phyloP scores from a whole-genome alignment of 2,113 vertebrate species.

The Cyanoderma ruficeps region DNA sequence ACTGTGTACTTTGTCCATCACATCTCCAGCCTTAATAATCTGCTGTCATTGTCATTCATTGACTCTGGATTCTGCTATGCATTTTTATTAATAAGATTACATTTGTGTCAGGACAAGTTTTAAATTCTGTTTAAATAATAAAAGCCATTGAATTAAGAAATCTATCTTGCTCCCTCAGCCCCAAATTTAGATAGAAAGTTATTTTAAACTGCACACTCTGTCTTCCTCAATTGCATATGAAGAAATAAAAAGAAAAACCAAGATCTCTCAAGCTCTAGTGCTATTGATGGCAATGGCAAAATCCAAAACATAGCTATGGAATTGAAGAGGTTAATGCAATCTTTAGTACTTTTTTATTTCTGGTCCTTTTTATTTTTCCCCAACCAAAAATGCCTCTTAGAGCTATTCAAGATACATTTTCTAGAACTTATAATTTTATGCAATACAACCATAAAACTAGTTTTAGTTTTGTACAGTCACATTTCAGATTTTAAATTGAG shows the following conservation, averaged over 20 bases:
- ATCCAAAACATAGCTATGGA: neutral
- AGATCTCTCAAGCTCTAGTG: neutral
- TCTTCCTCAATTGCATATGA: neutral
- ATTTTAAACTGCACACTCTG: neutral
- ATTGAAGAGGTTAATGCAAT: neutral
- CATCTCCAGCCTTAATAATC: neutral
- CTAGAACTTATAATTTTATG: neutral
- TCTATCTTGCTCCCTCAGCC: accelerated
- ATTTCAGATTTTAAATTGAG: neutral
- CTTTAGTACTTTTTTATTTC: neutral
- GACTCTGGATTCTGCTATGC: neutral
- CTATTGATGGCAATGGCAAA: neutral
- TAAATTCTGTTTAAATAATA: neutral
- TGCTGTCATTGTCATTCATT: neutral
- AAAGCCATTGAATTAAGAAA: neutral
- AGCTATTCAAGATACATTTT: neutral
- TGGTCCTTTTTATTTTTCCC: neutral
- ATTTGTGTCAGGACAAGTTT: neutral
- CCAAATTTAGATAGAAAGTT: neutral
- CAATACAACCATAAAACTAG: neutral
- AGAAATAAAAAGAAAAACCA: neutral
- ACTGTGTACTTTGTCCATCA: neutral
- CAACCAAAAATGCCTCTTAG: neutral
- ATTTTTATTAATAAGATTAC: neutral
- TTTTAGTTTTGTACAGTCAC: neutral